phyloP scores from a whole-genome alignment of 2,113 vertebrate genomes.

The Australoheros scitulus region DNA sequence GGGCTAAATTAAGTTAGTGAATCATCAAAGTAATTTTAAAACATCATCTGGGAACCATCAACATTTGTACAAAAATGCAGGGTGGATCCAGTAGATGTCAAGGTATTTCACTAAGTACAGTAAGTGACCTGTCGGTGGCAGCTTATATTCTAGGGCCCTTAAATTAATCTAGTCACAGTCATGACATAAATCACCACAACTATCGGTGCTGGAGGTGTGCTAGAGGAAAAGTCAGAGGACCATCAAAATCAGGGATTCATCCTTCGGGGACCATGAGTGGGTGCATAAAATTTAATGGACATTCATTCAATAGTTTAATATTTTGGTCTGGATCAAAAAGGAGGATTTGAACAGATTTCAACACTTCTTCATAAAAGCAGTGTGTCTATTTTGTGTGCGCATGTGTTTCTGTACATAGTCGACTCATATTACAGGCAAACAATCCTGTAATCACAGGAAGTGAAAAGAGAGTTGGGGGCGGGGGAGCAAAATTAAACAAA shows the following conservation, averaged over 20 bases:
- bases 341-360: background rate
- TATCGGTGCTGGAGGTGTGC: background rate
- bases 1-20: background rate
- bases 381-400: constrained; percentile 4
- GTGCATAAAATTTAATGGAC: background rate
- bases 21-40: background rate
- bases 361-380: background rate
- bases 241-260: background rate
- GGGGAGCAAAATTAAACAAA: background rate
- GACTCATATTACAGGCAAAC: constrained; percentile 28
- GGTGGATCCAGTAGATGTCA: background rate
- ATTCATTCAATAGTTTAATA: background rate
- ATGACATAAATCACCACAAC: background rate
- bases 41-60: background rate
- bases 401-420: constrained; percentile 19
- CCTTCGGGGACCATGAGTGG: background rate
- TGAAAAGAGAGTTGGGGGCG: background rate
- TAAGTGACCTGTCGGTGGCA: background rate
- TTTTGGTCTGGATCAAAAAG: background rate
- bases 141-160: background rate
- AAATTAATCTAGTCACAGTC: background rate
- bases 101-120: background rate
- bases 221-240: background rate
- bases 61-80: background rate
- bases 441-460: constrained; percentile 46